phyloP scores from a whole-genome alignment of 2,888 invertebrate genomes.

The Metalampra italica region DNA sequence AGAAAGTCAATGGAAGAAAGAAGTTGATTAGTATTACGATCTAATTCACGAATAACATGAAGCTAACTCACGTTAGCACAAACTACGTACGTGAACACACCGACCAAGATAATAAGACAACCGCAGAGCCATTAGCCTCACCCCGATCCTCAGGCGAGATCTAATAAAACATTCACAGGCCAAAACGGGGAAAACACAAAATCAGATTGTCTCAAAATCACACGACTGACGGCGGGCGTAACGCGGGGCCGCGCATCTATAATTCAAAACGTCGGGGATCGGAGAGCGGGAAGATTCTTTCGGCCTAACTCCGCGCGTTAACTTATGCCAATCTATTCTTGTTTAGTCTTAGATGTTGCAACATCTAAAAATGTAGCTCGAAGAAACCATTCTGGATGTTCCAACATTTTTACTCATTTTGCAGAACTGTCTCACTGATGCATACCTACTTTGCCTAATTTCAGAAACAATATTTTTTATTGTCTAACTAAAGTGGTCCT shows the following conservation, averaged over 20 bases:
- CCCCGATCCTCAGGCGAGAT: constrained; percentile 50
- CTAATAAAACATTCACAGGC: constrained; percentile 72
- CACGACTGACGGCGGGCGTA: constrained; percentile 63
- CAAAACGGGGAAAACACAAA: constrained; percentile 70
- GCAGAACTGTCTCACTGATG: too few relatives aligned
- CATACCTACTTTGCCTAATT: too few relatives aligned
- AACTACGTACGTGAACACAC: background rate
- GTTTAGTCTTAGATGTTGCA: constrained; percentile 19
- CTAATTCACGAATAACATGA: background rate
- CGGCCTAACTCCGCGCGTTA: constrained; percentile 29
- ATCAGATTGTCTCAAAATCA: constrained; percentile 78
- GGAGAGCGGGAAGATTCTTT: constrained; percentile 43
- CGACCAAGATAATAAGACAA: constrained; percentile 18
- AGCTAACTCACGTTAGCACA: constrained; percentile 1
- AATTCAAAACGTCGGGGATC: constrained; percentile 56
- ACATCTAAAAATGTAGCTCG: constrained; percentile 10
- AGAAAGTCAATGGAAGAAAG: background rate
- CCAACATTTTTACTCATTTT: background rate
- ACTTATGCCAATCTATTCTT: constrained; percentile 53
- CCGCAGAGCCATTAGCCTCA: constrained; percentile 62
- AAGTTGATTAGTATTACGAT: background rate
- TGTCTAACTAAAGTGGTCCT: too few relatives aligned
- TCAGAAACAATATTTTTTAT: too few relatives aligned
- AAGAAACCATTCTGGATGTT: constrained; percentile 21
- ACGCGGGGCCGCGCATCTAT: constrained; percentile 64